Percentiles rank a stretch among this genome's conserved stretches.
phyloP scores from a whole-genome alignment of 2,797 vertebrate genomes.

The Manis crassicaudata region DNA sequence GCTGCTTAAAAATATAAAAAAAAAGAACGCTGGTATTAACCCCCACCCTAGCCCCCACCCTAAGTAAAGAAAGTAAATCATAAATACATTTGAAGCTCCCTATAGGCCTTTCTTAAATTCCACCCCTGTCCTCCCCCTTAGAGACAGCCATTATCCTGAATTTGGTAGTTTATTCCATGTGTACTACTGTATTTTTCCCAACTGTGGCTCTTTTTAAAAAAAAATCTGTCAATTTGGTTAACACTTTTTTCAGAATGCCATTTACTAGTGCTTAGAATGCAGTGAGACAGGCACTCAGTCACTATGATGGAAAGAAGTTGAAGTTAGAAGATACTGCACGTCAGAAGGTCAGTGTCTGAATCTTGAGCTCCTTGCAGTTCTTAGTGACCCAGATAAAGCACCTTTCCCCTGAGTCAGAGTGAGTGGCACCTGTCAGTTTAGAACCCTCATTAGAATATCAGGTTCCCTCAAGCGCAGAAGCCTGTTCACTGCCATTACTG shows the following conservation, averaged over 20 bases:
- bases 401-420: not conserved
- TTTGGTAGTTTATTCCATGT: not conserved
- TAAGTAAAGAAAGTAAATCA: not conserved
- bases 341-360: not conserved
- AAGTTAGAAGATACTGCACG: not conserved
- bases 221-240: not conserved
- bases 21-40: not conserved
- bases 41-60: too few species aligned
- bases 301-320: not conserved
- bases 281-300: not conserved
- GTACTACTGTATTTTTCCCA: not conserved
- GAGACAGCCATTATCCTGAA: not conserved
- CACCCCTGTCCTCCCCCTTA: not conserved
- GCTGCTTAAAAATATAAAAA: too few species aligned
- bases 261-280: not conserved
- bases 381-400: not conserved
- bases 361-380: not conserved
- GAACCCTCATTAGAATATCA: not conserved
- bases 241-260: not conserved
- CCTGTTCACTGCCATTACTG: not conserved
- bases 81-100: not conserved
- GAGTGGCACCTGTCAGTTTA: not conserved
- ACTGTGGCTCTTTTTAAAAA: not conserved
- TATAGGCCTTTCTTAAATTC: not conserved
- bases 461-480: not conserved